These are phyloP conservation scores for Chironex yamaguchii DNA, from an alignment of 30 jellyfish, hydroid and myxozoan species.

Conservation along the genomic window DNA sequence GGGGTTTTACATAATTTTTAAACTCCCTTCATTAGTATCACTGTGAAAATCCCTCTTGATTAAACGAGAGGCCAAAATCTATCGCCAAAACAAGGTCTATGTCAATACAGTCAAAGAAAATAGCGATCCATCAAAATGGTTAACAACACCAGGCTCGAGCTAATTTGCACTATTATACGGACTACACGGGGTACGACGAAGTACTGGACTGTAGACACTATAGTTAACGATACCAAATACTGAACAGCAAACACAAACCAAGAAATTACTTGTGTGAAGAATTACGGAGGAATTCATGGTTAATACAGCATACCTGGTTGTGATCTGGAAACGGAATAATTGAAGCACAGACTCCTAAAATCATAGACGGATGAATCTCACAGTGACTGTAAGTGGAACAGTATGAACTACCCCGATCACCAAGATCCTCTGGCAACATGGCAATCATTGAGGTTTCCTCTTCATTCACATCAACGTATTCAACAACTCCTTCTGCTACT, in stretches of 20 bases:
- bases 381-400: constrained; percentile 98
- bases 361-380: constrained; percentile 99
- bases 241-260: not conserved
- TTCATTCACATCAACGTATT: constrained; percentile 97
- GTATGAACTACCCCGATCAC: constrained; percentile 64
- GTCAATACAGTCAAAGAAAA: too few relatives aligned
- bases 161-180: too few relatives aligned
- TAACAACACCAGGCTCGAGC: too few relatives aligned
- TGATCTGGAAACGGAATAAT: constrained; percentile 99
- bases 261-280: too few relatives aligned
- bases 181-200: too few relatives aligned
- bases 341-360: constrained; percentile 99
- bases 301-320: constrained; percentile 94
- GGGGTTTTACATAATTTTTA: too few relatives aligned
- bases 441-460: constrained; percentile 99
- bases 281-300: not conserved
- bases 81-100: too few relatives aligned
- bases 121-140: too few relatives aligned
- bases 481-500: constrained; percentile 99
- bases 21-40: too few relatives aligned
- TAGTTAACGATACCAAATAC: not conserved
- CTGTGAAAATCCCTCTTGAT: too few relatives aligned
- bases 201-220: too few relatives aligned
- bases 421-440: constrained; percentile 96
- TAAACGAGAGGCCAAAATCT: too few relatives aligned